Evolutionary conservation across 2,888 invertebrate genomes (phyloP).

Genomic region (Ditylenchus weischeri): DNA sequence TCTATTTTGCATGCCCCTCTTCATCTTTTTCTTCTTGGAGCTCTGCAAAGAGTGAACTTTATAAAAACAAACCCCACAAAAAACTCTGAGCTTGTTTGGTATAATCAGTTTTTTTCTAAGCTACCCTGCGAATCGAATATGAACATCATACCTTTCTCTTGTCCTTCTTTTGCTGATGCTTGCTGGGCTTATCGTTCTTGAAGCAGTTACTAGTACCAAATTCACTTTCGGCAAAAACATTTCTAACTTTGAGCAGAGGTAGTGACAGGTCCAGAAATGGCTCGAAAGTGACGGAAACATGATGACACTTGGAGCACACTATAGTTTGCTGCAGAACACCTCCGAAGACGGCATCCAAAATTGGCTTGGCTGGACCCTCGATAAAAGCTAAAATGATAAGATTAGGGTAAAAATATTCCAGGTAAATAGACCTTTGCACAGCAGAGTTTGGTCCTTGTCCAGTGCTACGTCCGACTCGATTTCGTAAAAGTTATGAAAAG

Average conservation of each 20-base stretch:
- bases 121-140: background rate
- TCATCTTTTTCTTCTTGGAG: slow-evolving; percentile 14
- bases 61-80: background rate
- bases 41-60: background rate
- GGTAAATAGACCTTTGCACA: background rate
- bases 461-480: slow-evolving; percentile 9
- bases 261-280: slow-evolving; percentile 90
- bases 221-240: background rate
- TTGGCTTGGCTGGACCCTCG: slow-evolving; percentile 60
- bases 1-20: background rate
- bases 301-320: slow-evolving; percentile 80
- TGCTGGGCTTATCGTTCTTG: slow-evolving; percentile 17
- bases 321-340: slow-evolving; percentile 82
- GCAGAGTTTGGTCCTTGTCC: slow-evolving; percentile 22
- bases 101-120: too few species aligned
- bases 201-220: background rate
- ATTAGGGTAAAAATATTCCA: too few species aligned
- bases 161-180: slow-evolving; percentile 28
- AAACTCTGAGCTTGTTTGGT: too few species aligned
- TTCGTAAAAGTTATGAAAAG: slow-evolving; percentile 25
- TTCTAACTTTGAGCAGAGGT: slow-evolving; percentile 40
- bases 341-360: slow-evolving; percentile 82
- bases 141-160: slow-evolving; percentile 20
- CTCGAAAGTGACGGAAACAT: slow-evolving; percentile 74
- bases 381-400: slow-evolving; percentile 58